phyloP scores from a whole-genome alignment of 2,797 vertebrate species.

The Octomys mimax region DNA sequence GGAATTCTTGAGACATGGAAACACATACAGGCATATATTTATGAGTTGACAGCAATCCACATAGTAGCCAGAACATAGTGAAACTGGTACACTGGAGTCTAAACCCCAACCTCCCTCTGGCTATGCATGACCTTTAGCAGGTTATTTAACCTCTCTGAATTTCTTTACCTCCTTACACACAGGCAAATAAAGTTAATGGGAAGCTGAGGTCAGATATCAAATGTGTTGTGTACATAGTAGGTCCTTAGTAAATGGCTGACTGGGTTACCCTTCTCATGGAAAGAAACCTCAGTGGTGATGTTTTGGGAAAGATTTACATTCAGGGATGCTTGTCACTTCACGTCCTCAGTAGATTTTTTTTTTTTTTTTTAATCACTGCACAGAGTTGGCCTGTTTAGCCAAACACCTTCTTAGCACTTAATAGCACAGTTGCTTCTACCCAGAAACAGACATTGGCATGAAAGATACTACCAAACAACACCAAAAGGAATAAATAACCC shows the following conservation, averaged over 20 bases:
- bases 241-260: neutral
- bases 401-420: constrained; percentile 55
- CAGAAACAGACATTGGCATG: neutral
- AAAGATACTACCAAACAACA: constrained; percentile 3
- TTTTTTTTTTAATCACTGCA: constrained; percentile 16
- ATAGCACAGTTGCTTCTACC: neutral
- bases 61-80: neutral
- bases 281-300: constrained; percentile 3
- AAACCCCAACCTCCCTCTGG: neutral
- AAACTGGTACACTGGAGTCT: neutral
- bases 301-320: neutral
- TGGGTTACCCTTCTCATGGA: neutral
- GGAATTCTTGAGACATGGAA: neutral
- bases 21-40: constrained; percentile 9
- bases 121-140: neutral
- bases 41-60: neutral
- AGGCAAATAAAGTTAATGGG: neutral
- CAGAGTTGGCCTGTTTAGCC: constrained; percentile 53
- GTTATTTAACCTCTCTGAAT: neutral
- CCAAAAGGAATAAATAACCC: neutral
- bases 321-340: constrained; percentile 11
- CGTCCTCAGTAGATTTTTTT: constrained; percentile 22
- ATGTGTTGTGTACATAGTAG: neutral
- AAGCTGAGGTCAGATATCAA: neutral
- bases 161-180: neutral